Evolutionary conservation across 2,113 vertebrate species (phyloP).

Genomic region (Prietella phreatophila): DNA sequence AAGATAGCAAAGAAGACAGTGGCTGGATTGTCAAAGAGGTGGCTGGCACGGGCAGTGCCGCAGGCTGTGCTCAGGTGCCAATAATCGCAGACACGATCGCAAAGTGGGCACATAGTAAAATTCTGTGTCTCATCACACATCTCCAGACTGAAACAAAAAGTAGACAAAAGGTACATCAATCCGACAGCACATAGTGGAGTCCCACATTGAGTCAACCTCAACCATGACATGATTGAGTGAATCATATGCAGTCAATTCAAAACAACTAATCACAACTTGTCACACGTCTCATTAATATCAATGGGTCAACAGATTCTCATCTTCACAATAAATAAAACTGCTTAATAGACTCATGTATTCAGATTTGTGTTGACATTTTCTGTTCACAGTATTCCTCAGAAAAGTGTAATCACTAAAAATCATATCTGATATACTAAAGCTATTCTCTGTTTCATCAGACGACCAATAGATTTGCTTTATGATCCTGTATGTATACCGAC

Average conservation of each 20-base stretch:
- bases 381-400: not conserved
- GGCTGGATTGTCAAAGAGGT: constrained; percentile 96
- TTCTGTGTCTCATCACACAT: constrained; percentile 88
- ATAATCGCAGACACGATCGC: constrained; percentile 90
- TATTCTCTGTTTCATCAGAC: not conserved
- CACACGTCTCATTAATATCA: not conserved
- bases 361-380: not conserved
- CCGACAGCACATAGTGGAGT: not conserved
- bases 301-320: not conserved
- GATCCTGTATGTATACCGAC: not conserved
- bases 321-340: not conserved
- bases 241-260: not conserved
- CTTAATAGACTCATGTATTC: not conserved
- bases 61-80: constrained; percentile 95
- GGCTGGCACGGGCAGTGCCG: constrained; percentile 85
- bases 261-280: not conserved
- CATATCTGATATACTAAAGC: not conserved
- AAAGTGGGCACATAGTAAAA: constrained; percentile 98
- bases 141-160: constrained; percentile 77
- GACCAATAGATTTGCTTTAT: not conserved
- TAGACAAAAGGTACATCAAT: constrained; percentile 20
- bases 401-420: not conserved
- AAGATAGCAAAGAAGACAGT: constrained; percentile 96
- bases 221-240: not conserved
- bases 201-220: not conserved